A percentile compares a stretch with the other conserved stretches of the same genome.
These are phyloP conservation scores for Oscheius sp. DNA, from an alignment of 2,888 invertebrate genomes.

Conservation along the genomic window DNA sequence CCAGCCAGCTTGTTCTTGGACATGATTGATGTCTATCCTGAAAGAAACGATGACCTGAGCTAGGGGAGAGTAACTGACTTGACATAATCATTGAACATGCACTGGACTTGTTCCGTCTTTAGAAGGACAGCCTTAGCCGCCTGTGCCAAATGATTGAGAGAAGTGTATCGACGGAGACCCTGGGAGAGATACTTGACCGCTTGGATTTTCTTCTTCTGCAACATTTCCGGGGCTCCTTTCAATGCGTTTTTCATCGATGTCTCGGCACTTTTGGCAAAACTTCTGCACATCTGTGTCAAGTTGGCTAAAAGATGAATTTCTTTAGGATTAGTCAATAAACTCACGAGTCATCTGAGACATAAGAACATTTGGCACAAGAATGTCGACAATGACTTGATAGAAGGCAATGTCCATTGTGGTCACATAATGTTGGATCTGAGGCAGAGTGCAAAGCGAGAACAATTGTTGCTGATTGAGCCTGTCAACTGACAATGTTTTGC, in stretches of 20 bases:
- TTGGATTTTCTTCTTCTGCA: slow-evolving; percentile 75
- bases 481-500: slow-evolving; percentile 26
- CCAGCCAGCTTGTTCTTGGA: slow-evolving; percentile 91
- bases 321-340: slow-evolving; percentile 1
- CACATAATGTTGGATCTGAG: slow-evolving; percentile 75
- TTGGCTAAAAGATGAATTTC: slow-evolving; percentile 77
- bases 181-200: slow-evolving; percentile 79
- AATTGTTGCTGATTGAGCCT: slow-evolving; percentile 67
- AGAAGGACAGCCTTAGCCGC: slow-evolving; percentile 94
- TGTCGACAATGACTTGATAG: slow-evolving; percentile 94
- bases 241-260: slow-evolving; percentile 83
- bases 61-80: slow-evolving; percentile 68
- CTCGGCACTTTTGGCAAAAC: slow-evolving; percentile 92
- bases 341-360: slow-evolving; percentile 74
- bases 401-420: slow-evolving; percentile 79
- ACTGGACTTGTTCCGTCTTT: slow-evolving; percentile 91
- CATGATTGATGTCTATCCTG: slow-evolving; percentile 95
- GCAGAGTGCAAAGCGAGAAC: slow-evolving; percentile 74
- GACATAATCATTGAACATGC: slow-evolving; percentile 95
- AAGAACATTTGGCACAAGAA: slow-evolving; percentile 94
- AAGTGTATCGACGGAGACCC: slow-evolving; percentile 86
- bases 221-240: slow-evolving; percentile 74
- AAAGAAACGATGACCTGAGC: slow-evolving; percentile 8
- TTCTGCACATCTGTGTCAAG: slow-evolving; percentile 90
- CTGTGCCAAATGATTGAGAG: slow-evolving; percentile 94